A percentile compares a stretch with the other conserved stretches of the same genome.
Conservation (phyloP, 1,140 invertebrate species). For the Scaptodrosophila lebanonensis region DNA sequence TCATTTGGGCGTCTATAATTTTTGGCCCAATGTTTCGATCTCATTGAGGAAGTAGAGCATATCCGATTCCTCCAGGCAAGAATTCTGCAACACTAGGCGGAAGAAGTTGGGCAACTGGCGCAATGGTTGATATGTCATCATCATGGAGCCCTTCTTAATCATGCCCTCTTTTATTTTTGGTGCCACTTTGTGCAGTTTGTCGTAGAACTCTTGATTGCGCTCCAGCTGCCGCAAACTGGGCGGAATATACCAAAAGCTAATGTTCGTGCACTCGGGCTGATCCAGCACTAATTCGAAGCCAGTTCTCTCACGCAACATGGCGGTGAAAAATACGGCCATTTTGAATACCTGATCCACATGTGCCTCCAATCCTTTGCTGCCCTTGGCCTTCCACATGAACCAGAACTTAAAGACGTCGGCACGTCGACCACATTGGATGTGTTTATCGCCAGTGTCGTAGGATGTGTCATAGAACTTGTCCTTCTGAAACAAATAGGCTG, state of each 20-base stretch:
- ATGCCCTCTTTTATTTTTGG: constrained; percentile 95
- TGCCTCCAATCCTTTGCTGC: constrained; percentile 86
- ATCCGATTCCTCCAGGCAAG: constrained; percentile 86
- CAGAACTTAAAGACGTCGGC: constrained; percentile 97
- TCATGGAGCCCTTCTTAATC: constrained; percentile 95
- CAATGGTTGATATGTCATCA: constrained; percentile 96
- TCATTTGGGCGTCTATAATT: constrained; percentile 78
- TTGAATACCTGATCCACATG: constrained; percentile 89
- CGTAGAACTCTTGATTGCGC: constrained; percentile 81
- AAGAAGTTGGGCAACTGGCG: constrained; percentile 92
- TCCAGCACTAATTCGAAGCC: constrained; percentile 87
- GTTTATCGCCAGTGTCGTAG: constrained; percentile 95
- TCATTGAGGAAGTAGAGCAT: constrained; percentile 92
- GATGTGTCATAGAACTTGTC: constrained; percentile 97
- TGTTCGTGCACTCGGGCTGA: constrained; percentile 93
- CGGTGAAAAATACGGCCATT: constrained; percentile 84
- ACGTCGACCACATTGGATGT: constrained; percentile 91
- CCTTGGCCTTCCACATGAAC: constrained; percentile 98
- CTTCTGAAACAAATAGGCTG: constrained; percentile 95
- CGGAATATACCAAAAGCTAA: constrained; percentile 97
- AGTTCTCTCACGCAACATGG: constrained; percentile 82
- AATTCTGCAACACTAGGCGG: constrained; percentile 94
- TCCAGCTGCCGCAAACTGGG: constrained; percentile 81
- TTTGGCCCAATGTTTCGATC: constrained; percentile 88
- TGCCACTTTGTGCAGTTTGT: constrained; percentile 88